Evolutionary conservation across 1,140 invertebrate genomes (phyloP).

Genomic region (Drosophila serrata): DNA sequence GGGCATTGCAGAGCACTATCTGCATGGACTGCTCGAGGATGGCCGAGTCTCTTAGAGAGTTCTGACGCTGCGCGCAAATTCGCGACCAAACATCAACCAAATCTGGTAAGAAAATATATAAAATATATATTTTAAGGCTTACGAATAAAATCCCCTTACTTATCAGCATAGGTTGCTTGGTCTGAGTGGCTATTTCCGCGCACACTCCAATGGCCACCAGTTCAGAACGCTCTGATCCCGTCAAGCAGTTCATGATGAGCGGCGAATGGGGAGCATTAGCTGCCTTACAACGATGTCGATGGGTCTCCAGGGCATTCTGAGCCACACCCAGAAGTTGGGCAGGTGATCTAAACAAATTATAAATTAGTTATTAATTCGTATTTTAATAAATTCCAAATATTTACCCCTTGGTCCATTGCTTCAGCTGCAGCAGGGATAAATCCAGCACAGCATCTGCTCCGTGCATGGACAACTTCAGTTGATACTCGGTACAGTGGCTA

Average conservation of each 20-base stretch:
- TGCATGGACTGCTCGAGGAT: slow-evolving; percentile 83
- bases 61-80: slow-evolving; percentile 81
- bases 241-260: slow-evolving; percentile 80
- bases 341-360: slow-evolving; percentile 51
- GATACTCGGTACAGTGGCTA: slow-evolving; percentile 77
- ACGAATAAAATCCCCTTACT: slow-evolving; percentile 48
- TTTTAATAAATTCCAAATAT: neutral
- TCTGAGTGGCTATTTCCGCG: slow-evolving; percentile 74
- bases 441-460: slow-evolving; percentile 76
- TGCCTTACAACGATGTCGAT: slow-evolving; percentile 68
- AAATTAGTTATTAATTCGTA: neutral
- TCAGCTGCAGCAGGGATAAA: slow-evolving; percentile 79
- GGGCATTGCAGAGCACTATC: slow-evolving; percentile 78
- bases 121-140: neutral
- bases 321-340: slow-evolving; percentile 77
- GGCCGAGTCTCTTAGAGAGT: slow-evolving; percentile 69
- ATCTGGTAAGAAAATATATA: slow-evolving; percentile 52
- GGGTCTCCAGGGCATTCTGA: slow-evolving; percentile 76
- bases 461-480: slow-evolving; percentile 77
- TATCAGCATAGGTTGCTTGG: slow-evolving; percentile 75
- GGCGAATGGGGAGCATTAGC: slow-evolving; percentile 65
- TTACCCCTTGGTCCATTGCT: slow-evolving; percentile 84
- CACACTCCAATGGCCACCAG: slow-evolving; percentile 76
- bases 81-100: slow-evolving; percentile 84
- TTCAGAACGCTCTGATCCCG: slow-evolving; percentile 81